Evolutionary conservation across 1,140 invertebrate genomes (phyloP).

Genomic region (Seison nebaliae): DNA sequence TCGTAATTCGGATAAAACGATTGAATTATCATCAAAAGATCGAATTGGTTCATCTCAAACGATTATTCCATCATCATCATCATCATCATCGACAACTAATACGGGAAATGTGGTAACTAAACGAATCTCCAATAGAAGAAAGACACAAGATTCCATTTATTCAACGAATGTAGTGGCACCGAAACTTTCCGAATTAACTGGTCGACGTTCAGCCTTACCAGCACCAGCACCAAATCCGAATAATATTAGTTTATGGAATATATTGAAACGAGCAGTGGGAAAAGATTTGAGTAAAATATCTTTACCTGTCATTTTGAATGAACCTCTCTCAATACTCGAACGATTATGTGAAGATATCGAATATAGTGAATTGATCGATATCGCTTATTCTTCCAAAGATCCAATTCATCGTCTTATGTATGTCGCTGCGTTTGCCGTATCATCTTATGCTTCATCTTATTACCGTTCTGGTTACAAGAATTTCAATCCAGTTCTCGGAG

Average conservation of each 20-base stretch:
- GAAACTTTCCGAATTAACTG: too few species aligned
- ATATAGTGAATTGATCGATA: slow-evolving; percentile 25
- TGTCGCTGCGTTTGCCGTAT: slow-evolving; percentile 34
- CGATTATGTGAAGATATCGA: slow-evolving; percentile 27
- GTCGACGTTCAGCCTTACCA: slow-evolving; percentile 43
- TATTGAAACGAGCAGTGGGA: slow-evolving; percentile 46
- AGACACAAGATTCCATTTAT: too few species aligned
- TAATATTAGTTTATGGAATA: slow-evolving; percentile 47
- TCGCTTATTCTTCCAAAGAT: slow-evolving; percentile 20
- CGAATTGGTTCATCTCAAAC: too few species aligned
- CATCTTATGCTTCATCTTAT: slow-evolving; percentile 23
- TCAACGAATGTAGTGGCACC: too few species aligned
- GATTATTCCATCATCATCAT: too few species aligned
- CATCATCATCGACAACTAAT: too few species aligned
- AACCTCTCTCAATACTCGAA: slow-evolving; percentile 26
- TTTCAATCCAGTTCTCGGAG: slow-evolving; percentile 26
- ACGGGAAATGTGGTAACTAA: too few species aligned
- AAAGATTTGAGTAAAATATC: slow-evolving; percentile 33
- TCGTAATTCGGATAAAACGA: too few species aligned
- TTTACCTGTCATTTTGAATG: slow-evolving; percentile 28
- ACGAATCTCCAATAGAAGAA: too few species aligned
- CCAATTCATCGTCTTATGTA: slow-evolving; percentile 31
- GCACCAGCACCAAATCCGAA: slow-evolving; percentile 41
- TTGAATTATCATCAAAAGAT: too few species aligned
- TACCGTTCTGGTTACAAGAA: slow-evolving; percentile 24